Base-by-base conservation (phyloP, 2,888 invertebrate species). In the Elmis aenea region DNA sequence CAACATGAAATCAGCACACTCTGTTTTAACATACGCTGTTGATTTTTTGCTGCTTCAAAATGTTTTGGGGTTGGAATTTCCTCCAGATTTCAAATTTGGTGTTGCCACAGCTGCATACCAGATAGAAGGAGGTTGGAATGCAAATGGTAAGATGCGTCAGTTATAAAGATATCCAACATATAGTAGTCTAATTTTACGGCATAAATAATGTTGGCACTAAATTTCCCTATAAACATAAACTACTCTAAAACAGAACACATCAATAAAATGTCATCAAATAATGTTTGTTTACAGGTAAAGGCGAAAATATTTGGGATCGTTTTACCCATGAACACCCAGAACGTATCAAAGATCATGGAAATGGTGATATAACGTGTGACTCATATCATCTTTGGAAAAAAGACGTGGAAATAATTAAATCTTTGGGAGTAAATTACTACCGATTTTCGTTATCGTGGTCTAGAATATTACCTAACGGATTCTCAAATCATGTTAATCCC, bases 401-500 rank as follows among this genome's bases (percentile, higher is more conserved):
- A 25, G 46, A 46, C 15, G 38, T 46, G 71, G 0, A 62, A 21
- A 57, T 79, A 29, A 52, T 81, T 36, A 69, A 65, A 28, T 55
- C 70, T 11, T 61, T 80, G 1, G 76, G 76, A 0, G 71, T 74
- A 2, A 46, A 62, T 28, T 69, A 68, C 55, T 78, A 77, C 57
- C 64, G 77, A 11, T 74, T 78, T 54, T 78, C 78, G 1, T 59
- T 79, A 11, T 74, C 81, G 37, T 83, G 83, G 83, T 59, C 81
- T 0, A 67, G 83, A 49, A 70, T 84, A 12, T 58, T 83, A 23
- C 81, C 81, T 0, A 70, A 65, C 29, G 81, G 50, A 3, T 59
- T 70, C 4, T 61, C 66, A 44, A 71, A 73, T 62, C 66, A 52
- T 35, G 62, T 81, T 20, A 81, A 80, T 58, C 68, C 69, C 67